Conservation (phyloP, 35 echinoderm and acorn worm species). For the Eucidaris tribuloides region DNA sequence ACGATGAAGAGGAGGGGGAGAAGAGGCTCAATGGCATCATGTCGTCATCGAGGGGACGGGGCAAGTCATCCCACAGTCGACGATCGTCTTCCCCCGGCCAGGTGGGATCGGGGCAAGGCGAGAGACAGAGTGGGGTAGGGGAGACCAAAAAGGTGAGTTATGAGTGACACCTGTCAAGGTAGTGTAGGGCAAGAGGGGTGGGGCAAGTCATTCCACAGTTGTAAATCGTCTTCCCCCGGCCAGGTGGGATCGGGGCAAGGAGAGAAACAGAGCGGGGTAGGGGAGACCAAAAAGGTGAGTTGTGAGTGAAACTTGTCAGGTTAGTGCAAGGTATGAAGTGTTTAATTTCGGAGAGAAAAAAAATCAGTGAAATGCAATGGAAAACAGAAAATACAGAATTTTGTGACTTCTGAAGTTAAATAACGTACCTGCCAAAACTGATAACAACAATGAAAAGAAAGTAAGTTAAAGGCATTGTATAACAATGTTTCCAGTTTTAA, state of each 20-base stretch:
- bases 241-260: not conserved
- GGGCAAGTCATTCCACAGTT: too few relatives aligned
- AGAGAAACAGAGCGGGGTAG: constrained; percentile 36
- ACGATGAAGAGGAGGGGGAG: constrained; percentile 33
- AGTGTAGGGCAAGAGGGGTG: too few relatives aligned
- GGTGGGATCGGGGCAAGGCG: constrained; percentile 1
- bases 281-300: constrained; percentile 38
- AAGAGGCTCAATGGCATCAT: constrained; percentile 23
- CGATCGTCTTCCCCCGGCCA: constrained; percentile 23
- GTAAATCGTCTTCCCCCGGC: constrained; percentile 21
- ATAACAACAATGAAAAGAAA: too few relatives aligned
- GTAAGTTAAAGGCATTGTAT: too few relatives aligned
- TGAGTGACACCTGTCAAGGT: not conserved
- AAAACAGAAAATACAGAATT: constrained; percentile 23
- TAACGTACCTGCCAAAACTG: too few relatives aligned
- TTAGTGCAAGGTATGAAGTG: too few relatives aligned
- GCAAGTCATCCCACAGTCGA: too few relatives aligned
- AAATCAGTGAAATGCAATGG: constrained; percentile 1
- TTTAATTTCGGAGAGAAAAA: too few relatives aligned
- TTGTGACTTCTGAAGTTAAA: not conserved
- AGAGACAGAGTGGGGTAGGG: constrained; percentile 35
- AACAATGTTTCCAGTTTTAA: too few relatives aligned
- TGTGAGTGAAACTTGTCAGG: not conserved
- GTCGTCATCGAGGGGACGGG: not conserved
- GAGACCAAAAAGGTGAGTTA: constrained; percentile 34